Evolutionary conservation across 2,888 invertebrate species (phyloP).

Genomic region (Aphrophora alni): DNA sequence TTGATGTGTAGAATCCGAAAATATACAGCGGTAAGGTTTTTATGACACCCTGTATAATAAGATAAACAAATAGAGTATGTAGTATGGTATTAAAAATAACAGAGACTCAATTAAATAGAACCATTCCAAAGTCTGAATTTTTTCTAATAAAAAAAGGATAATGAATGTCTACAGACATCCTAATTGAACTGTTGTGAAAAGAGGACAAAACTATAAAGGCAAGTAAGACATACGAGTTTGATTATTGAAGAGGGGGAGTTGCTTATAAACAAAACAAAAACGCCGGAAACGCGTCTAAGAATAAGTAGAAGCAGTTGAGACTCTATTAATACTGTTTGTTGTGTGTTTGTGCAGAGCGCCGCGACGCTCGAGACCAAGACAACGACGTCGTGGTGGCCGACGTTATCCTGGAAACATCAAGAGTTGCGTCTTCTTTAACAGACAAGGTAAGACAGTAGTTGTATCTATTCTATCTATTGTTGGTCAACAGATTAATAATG

Average conservation of each 20-base stretch:
- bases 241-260: not conserved
- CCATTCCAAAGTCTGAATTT: no score
- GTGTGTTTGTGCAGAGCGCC: conserved; percentile 25
- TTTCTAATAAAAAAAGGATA: no score
- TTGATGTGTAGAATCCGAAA: no score
- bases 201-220: not conserved
- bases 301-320: not conserved
- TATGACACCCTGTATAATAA: no score
- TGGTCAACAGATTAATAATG: no score
- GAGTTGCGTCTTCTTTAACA: conserved; percentile 26
- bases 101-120: no score
- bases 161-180: not conserved
- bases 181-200: not conserved
- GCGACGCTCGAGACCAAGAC: conserved; percentile 23
- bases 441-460: conserved; percentile 11
- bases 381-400: conserved; percentile 23
- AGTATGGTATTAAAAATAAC: no score
- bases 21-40: no score
- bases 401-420: conserved; percentile 30
- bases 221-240: not conserved
- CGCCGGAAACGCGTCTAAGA: not conserved
- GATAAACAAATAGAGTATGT: no score
- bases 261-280: not conserved
- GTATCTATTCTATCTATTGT: no score
- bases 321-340: conserved; percentile 7